phyloP scores from a whole-genome alignment of 2,888 invertebrate species.

The Dasypolia templi region DNA sequence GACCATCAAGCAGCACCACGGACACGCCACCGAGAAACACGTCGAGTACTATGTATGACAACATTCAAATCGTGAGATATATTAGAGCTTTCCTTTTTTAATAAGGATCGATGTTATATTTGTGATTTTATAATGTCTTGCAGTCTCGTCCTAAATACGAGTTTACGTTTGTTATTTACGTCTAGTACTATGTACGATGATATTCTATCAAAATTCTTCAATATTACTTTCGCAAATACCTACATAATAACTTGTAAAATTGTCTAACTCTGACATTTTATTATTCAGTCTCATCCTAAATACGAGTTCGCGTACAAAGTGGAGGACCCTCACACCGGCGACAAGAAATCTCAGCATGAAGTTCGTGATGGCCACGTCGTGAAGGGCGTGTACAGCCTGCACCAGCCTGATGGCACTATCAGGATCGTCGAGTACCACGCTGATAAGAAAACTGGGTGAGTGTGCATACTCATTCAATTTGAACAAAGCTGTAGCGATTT shows the following conservation, averaged over 20 bases:
- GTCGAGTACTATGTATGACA: constrained; percentile 59
- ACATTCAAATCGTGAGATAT: neutral
- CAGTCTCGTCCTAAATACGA: neutral
- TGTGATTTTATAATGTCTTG: neutral
- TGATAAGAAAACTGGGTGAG: constrained; percentile 63
- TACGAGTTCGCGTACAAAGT: constrained; percentile 84
- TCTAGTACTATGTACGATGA: too few species aligned
- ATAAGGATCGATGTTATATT: neutral
- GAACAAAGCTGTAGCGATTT: too few species aligned
- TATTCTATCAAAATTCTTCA: neutral
- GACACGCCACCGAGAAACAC: constrained; percentile 63
- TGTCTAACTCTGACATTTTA: neutral
- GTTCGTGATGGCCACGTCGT: constrained; percentile 88
- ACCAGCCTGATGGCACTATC: constrained; percentile 87
- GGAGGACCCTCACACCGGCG: constrained; percentile 85
- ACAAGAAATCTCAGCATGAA: constrained; percentile 84
- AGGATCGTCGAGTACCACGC: constrained; percentile 87
- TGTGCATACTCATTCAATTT: too few species aligned
- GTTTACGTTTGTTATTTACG: too few species aligned
- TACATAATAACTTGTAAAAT: neutral
- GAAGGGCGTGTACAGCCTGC: constrained; percentile 89
- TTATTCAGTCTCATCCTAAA: constrained; percentile 32
- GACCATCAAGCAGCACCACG: constrained; percentile 73
- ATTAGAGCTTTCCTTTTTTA: neutral
- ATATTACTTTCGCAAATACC: neutral